Evolutionary conservation across 2,888 invertebrate species (phyloP).

Genomic region (Iselma pallidipennis): DNA sequence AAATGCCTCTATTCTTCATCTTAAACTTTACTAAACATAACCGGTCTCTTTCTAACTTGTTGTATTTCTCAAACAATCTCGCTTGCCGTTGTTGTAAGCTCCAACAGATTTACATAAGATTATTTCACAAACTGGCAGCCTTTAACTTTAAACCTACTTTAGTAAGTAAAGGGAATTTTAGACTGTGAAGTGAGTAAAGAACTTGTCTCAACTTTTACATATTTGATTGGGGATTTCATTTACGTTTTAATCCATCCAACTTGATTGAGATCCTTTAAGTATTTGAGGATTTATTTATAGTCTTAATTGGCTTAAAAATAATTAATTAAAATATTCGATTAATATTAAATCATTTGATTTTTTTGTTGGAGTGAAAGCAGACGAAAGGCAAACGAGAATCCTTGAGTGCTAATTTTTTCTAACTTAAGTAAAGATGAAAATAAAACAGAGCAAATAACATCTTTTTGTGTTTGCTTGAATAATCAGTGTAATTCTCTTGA

Average conservation of each 20-base stretch:
- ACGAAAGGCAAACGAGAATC: too few relatives aligned
- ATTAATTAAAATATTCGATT: not conserved
- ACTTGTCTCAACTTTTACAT: constrained; percentile 36
- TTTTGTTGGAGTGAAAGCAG: too few relatives aligned
- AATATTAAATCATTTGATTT: too few relatives aligned
- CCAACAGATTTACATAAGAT: constrained; percentile 56
- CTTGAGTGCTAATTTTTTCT: too few relatives aligned
- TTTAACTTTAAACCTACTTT: constrained; percentile 54
- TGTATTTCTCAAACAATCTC: constrained; percentile 19
- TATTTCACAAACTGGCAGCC: constrained; percentile 55
- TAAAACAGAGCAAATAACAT: too few relatives aligned
- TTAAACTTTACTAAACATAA: constrained; percentile 36
- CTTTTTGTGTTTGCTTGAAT: too few relatives aligned
- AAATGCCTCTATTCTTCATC: constrained; percentile 54
- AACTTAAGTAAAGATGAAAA: too few relatives aligned
- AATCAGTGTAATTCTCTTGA: too few relatives aligned
- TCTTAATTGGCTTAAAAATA: not conserved
- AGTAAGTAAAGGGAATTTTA: constrained; percentile 43
- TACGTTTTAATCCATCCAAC: constrained; percentile 18
- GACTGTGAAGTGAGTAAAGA: constrained; percentile 20
- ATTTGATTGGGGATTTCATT: constrained; percentile 30
- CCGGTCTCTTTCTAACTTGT: constrained; percentile 13
- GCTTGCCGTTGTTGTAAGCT: constrained; percentile 42
- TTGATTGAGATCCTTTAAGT: constrained; percentile 12
- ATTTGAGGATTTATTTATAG: not conserved